phyloP scores from a whole-genome alignment of 2,113 vertebrate genomes.

The Albula glossodonta region DNA sequence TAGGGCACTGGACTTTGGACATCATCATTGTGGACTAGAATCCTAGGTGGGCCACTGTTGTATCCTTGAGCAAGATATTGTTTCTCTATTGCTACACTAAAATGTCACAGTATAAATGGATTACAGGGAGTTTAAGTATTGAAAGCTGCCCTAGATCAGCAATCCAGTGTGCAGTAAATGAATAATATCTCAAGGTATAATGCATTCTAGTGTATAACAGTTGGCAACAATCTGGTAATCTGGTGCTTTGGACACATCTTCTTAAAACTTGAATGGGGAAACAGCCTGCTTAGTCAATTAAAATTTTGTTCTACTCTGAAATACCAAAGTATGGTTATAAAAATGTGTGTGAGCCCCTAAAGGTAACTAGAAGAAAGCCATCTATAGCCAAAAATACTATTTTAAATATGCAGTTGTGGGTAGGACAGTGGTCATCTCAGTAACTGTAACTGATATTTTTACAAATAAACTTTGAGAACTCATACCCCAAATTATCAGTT shows the following conservation, averaged over 20 bases:
- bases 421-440: not conserved
- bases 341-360: no score
- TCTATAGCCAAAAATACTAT: not conserved
- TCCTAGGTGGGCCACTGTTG: not conserved
- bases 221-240: not conserved
- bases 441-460: not conserved
- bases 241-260: no score
- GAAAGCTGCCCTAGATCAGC: not conserved
- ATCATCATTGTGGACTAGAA: not conserved
- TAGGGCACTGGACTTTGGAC: conserved; percentile 5
- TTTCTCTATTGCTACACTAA: conserved; percentile 52
- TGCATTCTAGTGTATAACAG: not conserved
- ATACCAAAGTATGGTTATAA: no score
- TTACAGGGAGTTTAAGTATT: conserved; percentile 5
- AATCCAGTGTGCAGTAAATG: not conserved
- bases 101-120: not conserved
- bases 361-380: no score
- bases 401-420: not conserved
- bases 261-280: no score
- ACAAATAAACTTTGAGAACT: not conserved
- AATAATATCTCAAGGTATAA: not conserved
- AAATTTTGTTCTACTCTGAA: no score
- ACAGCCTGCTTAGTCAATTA: no score
- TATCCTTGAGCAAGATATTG: conserved; percentile 20
- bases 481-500: not conserved